Evolutionary conservation across 2,797 vertebrate species (phyloP), one percentile per base, ranked within the genome.

Genomic region (Typhlichthys eigenmanni): DNA sequence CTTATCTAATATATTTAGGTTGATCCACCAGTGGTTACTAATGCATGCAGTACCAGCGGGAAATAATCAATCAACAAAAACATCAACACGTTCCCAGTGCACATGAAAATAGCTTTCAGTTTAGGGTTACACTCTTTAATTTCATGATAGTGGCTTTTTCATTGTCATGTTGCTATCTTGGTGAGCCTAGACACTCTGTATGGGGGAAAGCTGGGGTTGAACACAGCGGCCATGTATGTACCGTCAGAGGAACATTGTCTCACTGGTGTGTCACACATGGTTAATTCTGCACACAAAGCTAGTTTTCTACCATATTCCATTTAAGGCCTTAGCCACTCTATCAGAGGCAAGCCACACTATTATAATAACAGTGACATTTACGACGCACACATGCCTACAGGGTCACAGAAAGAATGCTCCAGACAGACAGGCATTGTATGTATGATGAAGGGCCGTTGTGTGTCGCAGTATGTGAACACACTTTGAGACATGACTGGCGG

Each of bases 401-500:
- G 62, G 64, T 76, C 79, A 79, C 32, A 67, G 48, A 17, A 55
- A 71, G 66, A 76, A 59, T 72, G 69, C 76, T 73, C 65, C 45
- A 62, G 65, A 85, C 75, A 83, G 68, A 59, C 62, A 0, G 14
- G 71, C 69, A 60, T 83, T 84, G 81, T 87, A 45, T 17, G 57
- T 50, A 10, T 50, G 17, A 56, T 64, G 64, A 75, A 69, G 56
- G 66, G 68, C 69, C 71, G 74, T 61, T 64, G 53, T 55, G 66
- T 64, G 55, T 57, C 1, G 19, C 34, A 13, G 46, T 32, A 17
- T 47, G 11, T 54, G 19, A 11, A 14, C 12, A 43, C 56, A 54
- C 61, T 67, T 63, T 55, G 50, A 55, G 34, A 61, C 16, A 50
- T 47, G 46, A 72, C 72, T 66, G 58, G 13, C 58, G 7, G 3